Conservation (phyloP, 2,888 invertebrate genomes). For the Arge pagana region DNA sequence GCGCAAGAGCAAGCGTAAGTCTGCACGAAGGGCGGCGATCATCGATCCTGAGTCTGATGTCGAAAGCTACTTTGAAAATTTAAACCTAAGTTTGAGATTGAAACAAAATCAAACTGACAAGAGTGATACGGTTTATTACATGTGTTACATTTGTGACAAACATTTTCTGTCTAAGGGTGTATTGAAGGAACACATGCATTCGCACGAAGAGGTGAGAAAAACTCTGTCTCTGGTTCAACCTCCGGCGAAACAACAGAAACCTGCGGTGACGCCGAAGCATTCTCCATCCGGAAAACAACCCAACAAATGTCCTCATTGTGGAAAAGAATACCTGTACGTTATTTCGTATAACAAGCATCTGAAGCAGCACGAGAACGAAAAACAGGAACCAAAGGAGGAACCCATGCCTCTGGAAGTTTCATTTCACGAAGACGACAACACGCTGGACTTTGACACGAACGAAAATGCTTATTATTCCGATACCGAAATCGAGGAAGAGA, state of each 20-base stretch:
- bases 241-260: slow-evolving; percentile 37
- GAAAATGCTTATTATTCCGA: slow-evolving; percentile 35
- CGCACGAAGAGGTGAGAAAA: slow-evolving; percentile 51
- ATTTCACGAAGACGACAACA: slow-evolving; percentile 42
- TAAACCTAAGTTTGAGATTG: slow-evolving; percentile 51
- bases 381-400: slow-evolving; percentile 35
- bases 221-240: slow-evolving; percentile 41
- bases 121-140: slow-evolving; percentile 46
- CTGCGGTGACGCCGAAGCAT: slow-evolving; percentile 10
- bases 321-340: slow-evolving; percentile 54
- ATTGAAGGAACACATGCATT: slow-evolving; percentile 54
- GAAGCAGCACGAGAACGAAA: slow-evolving; percentile 50
- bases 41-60: slow-evolving; percentile 44
- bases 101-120: slow-evolving; percentile 44
- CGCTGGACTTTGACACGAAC: slow-evolving; percentile 30
- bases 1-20: slow-evolving; percentile 44
- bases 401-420: slow-evolving; percentile 40
- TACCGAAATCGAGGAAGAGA: slow-evolving; percentile 27
- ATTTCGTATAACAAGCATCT: slow-evolving; percentile 54
- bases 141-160: slow-evolving; percentile 53
- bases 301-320: slow-evolving; percentile 54
- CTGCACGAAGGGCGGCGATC: slow-evolving; percentile 26
- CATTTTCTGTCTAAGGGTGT: slow-evolving; percentile 51
- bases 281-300: slow-evolving; percentile 49
- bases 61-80: slow-evolving; percentile 53